Percentiles rank a stretch among this genome's conserved stretches.
These are phyloP conservation scores for Zapus hudsonius DNA, from an alignment of 2,113 vertebrate genomes.

Conservation along the genomic window DNA sequence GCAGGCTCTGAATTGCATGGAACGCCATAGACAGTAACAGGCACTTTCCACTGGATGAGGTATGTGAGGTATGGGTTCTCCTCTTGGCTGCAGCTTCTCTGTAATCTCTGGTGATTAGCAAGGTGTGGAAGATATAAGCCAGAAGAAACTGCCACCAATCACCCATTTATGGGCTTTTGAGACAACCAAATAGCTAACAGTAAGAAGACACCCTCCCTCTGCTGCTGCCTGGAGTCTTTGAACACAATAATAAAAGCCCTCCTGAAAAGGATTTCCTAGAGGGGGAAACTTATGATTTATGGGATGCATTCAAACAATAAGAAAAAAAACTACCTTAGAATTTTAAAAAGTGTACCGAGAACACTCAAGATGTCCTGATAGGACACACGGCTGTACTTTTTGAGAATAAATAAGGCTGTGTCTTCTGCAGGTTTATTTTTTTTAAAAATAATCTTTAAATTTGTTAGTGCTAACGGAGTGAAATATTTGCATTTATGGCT, in stretches of 20 bases:
- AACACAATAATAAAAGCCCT: conserved; percentile 54
- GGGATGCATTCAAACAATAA: conserved; percentile 47
- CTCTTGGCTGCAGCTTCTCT: background rate
- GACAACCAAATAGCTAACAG: conserved; percentile 11
- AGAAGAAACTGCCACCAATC: background rate
- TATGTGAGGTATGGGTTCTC: background rate
- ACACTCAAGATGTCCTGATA: background rate
- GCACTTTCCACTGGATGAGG: background rate
- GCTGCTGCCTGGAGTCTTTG: conserved; percentile 39
- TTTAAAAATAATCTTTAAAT: conserved; percentile 51
- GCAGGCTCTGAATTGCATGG: background rate
- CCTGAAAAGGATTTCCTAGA: conserved; percentile 49
- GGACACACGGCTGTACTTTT: background rate
- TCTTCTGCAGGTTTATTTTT: conserved; percentile 16
- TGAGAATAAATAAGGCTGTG: conserved; percentile 34
- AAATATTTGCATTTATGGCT: background rate
- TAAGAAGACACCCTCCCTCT: conserved; percentile 28
- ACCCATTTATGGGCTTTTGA: conserved; percentile 45
- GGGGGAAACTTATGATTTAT: conserved; percentile 53
- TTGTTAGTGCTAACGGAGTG: background rate
- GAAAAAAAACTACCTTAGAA: conserved; percentile 45
- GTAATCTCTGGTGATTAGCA: background rate
- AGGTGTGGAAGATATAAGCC: background rate
- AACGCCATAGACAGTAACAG: background rate
- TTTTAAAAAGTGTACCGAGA: background rate